Evolutionary conservation across 1,140 invertebrate genomes (phyloP).

Genomic region (Aleiodes sp.): DNA sequence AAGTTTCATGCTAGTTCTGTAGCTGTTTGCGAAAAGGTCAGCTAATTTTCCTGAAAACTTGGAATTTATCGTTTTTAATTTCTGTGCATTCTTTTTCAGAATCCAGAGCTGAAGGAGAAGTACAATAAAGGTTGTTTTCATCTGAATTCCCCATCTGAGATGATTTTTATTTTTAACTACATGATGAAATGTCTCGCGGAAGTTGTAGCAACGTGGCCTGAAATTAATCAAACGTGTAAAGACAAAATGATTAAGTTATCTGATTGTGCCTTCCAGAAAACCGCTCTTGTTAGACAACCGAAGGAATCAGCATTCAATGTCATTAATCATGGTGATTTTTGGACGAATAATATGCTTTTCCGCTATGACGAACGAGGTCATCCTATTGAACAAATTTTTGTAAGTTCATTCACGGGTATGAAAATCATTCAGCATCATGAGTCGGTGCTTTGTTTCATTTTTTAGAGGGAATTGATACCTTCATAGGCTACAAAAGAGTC

Average conservation of each 20-base stretch:
- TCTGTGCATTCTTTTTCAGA: too few species aligned
- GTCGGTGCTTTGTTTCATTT: background rate
- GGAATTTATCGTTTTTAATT: too few species aligned
- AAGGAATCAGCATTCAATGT: constrained; percentile 67
- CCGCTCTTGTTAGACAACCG: constrained; percentile 41
- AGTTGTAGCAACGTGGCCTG: constrained; percentile 55
- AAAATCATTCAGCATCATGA: background rate
- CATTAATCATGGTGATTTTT: constrained; percentile 74
- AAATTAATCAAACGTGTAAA: constrained; percentile 54
- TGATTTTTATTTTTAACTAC: constrained; percentile 47
- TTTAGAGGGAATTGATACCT: background rate
- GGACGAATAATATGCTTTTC: constrained; percentile 76
- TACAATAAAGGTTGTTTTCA: constrained; percentile 58
- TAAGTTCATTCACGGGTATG: constrained; percentile 54
- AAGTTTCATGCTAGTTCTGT: constrained; percentile 70
- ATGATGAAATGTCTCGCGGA: constrained; percentile 44
- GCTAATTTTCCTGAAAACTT: too few species aligned
- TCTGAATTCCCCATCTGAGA: constrained; percentile 38
- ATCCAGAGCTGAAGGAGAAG: too few species aligned
- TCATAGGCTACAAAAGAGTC: too few species aligned
- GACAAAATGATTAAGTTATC: constrained; percentile 59
- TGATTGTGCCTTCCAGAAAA: constrained; percentile 46
- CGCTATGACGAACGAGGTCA: constrained; percentile 64
- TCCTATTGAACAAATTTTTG: constrained; percentile 67
- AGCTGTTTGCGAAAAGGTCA: constrained; percentile 65